Evolutionary conservation across 2,888 invertebrate genomes (phyloP), one percentile per base, ranked within the genome.

Genomic region (Brenthis ino): DNA sequence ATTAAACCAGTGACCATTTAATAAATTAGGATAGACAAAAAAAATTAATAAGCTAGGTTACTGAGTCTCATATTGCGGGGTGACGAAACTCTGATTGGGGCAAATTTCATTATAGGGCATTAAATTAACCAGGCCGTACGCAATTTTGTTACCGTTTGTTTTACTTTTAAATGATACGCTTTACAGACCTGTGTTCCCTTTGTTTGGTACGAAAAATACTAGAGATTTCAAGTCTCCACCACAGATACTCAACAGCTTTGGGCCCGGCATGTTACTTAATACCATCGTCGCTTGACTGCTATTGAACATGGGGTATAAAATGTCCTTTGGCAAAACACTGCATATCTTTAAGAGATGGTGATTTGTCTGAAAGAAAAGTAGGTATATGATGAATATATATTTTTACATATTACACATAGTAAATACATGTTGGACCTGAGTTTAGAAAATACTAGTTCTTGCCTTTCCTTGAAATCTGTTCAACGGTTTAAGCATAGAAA

Each of bases 211-310:
- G 81, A 93, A 94, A 76, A 94, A 94, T 8, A 88, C 86, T 67
- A 94, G 79, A 72, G 89, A 87, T 67, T 88, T 86, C 54, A 94
- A 77, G 6, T 74, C 75, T 1, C 93, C 89, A 24, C 84, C 91
- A 57, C 93, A 84, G 55, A 91, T 84, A 20, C 80, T 83, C 5
- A 91, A 74, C 53, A 79, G 73, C 8, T 78, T 79, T 1, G 94
- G 94, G 1, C 94, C 94, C 0, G 90, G 90, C 75, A 94, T 80
- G 77, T 94, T 94, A 76, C 94, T 94, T 55, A 94, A 85, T 0
- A 90, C 88, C 78, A 94, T 77, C 0, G 93, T 93, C 47, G 93
- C 92, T 64, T 92, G 91, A 20, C 79, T 82, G 73, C 93, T 93
- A 50, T 85, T 79, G 24, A 94, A 77, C 14, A 91, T 69, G 1